Evolutionary conservation across 2,113 vertebrate genomes (phyloP).

Genomic region (Rutilus rutilus): DNA sequence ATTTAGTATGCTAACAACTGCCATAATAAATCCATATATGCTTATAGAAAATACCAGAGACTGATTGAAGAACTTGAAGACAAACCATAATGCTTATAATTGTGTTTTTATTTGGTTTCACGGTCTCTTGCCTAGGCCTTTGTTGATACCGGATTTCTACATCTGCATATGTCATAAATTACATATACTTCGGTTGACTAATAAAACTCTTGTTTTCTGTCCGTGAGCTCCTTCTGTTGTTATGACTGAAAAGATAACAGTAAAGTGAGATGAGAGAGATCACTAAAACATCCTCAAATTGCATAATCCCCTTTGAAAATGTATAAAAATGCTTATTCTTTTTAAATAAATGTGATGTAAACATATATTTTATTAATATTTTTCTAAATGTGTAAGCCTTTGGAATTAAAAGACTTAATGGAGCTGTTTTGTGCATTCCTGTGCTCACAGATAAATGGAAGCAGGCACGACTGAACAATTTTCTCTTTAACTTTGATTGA

Average conservation of each 20-base stretch:
- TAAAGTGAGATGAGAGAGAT: not conserved
- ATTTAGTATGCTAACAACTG: not conserved
- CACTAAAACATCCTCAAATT: not conserved
- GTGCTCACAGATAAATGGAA: not conserved
- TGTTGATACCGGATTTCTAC: not conserved
- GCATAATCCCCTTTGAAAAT: not conserved
- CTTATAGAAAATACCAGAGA: not conserved
- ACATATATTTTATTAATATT: not conserved
- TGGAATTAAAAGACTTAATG: not conserved
- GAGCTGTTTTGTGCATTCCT: not conserved
- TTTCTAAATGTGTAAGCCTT: not conserved
- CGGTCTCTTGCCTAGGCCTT: not conserved
- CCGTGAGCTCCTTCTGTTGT: not conserved
- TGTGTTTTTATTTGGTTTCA: not conserved
- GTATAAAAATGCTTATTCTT: not conserved
- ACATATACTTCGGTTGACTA: not conserved
- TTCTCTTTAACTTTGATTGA: not conserved
- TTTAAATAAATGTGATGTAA: not conserved
- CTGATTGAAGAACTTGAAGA: not conserved
- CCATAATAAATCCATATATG: not conserved
- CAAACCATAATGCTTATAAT: not conserved
- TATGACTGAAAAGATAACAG: not conserved
- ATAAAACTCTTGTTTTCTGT: no score
- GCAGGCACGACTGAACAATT: no score
- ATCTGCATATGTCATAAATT: not conserved